These are phyloP conservation scores for Netelia inedita DNA, from an alignment of 2,888 invertebrate genomes.

Conservation along the genomic window DNA sequence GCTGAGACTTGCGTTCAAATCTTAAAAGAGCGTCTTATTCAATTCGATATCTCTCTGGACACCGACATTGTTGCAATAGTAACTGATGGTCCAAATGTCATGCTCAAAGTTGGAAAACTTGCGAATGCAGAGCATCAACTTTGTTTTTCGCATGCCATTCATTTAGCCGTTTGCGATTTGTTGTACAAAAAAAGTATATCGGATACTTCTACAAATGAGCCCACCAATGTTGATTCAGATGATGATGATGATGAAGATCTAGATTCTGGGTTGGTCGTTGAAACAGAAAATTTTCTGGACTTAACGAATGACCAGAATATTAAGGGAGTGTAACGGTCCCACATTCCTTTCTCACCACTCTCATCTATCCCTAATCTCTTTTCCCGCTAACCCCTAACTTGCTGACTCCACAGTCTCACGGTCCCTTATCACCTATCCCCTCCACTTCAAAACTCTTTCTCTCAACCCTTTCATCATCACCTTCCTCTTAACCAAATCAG, in stretches of 20 bases:
- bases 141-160: not conserved
- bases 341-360: too few species aligned
- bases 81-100: not conserved
- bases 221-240: not conserved
- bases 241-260: conserved; percentile 7
- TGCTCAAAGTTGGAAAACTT: not conserved
- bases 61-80: not conserved
- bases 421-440: too few species aligned
- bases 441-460: too few species aligned
- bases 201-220: not conserved
- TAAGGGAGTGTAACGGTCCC: too few species aligned
- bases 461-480: too few species aligned
- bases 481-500: too few species aligned
- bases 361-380: too few species aligned
- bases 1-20: not conserved
- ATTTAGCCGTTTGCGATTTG: not conserved
- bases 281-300: not conserved
- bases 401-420: too few species aligned
- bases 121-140: not conserved
- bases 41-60: conserved; percentile 1
- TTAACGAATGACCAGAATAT: conserved; percentile 1
- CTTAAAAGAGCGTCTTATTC: not conserved
- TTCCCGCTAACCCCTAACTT: too few species aligned
- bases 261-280: not conserved
- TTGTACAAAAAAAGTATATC: not conserved